Evolutionary conservation across 2,797 vertebrate genomes (phyloP), one percentile per base, ranked within the genome.

Genomic region (Apodemus agrarius): DNA sequence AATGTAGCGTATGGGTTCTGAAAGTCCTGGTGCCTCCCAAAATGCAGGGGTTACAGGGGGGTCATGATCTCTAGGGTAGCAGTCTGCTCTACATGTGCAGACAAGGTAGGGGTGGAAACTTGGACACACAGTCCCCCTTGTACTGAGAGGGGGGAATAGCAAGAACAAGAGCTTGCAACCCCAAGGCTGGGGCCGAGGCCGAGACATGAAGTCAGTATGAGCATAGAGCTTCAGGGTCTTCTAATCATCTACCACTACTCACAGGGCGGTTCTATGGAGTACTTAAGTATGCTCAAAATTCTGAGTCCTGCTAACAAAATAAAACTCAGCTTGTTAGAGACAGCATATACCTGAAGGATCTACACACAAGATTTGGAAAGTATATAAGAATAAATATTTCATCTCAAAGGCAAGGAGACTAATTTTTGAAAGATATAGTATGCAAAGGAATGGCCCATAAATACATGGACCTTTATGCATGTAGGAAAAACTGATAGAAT

Each of bases 301-400:
- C 46, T 52, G 31, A 59, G n/a, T 61, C 85, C 2, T 89, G 89
- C 14, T 82, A 57, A 59, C 43, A 49, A 95, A 52, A 84, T 80
- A 88, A 69, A 93, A 81, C 82, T 67, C 97, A 22, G 79, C 46
- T 24, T 14, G n/a, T 78, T 46, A 92, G 24, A 95, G 14, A 67
- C 24, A 72, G 46, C 46, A 49, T 61, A 40, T 72, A 43, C 59
- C 57, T 43, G n/a, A 96, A 57, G 54, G 17, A 81, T 90, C 95
- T 89, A 34, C n/a, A 95, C 14, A 79, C 2, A 81, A 14, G 17
- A 1, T 72, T 90, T 79, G 59, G 26, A 81, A 96, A 90, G 8
- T 74, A 37, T 49, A 37, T 2, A 94, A 40, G 61, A 49, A 85
- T 7, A 92, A 91, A 52, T 26, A 85, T 63, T 95, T 96, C 19